A percentile compares a stretch with the other conserved stretches of the same genome.
phyloP scores from a whole-genome alignment of 2,113 vertebrate species.

The Morphnarchus princeps region DNA sequence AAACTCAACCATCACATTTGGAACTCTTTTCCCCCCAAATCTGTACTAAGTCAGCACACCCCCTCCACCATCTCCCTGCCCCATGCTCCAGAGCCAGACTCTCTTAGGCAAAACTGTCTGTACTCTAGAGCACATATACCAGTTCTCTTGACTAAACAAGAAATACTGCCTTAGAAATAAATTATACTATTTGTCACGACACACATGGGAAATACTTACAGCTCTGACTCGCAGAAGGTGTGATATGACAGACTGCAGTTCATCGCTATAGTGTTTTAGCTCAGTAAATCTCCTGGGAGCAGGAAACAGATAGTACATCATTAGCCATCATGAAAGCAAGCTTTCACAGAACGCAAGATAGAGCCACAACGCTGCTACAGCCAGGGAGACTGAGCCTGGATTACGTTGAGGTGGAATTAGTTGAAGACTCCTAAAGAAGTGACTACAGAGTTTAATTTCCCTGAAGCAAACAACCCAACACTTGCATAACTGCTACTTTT shows the following conservation, averaged over 20 bases:
- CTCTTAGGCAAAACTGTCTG: background rate
- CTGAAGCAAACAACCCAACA: background rate
- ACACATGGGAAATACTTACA: constrained; percentile 75
- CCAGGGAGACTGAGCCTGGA: background rate
- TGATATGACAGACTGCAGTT: constrained; percentile 88
- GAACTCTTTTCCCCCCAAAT: background rate
- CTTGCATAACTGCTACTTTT: background rate
- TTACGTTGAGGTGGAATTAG: background rate
- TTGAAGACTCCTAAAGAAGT: constrained; percentile 20
- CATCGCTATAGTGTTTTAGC: constrained; percentile 91
- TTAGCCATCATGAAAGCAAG: constrained; percentile 55
- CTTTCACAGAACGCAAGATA: constrained; percentile 18
- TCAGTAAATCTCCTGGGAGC: constrained; percentile 85
- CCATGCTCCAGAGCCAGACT: background rate
- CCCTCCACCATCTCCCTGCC: background rate
- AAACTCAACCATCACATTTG: background rate
- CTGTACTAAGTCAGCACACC: background rate
- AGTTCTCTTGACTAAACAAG: background rate
- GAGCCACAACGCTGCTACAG: background rate
- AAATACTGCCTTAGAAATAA: constrained; percentile 36
- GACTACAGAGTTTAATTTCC: background rate
- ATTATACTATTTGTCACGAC: constrained; percentile 37
- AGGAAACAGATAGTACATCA: constrained; percentile 61
- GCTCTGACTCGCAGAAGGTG: constrained; percentile 91
- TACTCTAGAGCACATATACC: background rate